Percentiles rank a stretch among this genome's conserved stretches.
Evolutionary conservation across 2,113 vertebrate species (phyloP).

Genomic region (Mionectes macconnelli): DNA sequence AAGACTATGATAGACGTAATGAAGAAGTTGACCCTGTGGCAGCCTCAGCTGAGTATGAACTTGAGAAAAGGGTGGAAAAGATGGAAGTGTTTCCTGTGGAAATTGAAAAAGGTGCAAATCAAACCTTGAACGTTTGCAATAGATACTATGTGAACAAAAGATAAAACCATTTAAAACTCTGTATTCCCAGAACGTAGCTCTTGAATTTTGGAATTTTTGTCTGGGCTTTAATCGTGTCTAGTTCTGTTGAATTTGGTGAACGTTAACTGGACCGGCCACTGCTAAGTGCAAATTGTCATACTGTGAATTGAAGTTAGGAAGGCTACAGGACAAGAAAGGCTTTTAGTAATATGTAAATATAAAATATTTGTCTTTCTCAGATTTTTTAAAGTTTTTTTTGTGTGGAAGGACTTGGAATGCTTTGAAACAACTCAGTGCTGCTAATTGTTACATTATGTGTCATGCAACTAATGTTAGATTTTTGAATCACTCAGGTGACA

Average conservation of each 20-base stretch:
- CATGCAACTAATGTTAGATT: not conserved
- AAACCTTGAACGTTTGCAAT: not conserved
- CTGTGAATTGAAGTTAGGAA: not conserved
- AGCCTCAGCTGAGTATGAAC: slow-evolving; percentile 90
- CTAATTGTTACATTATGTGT: not conserved
- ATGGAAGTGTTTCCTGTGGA: slow-evolving; percentile 94
- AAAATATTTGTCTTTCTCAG: not conserved
- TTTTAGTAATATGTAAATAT: not conserved
- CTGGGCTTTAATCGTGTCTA: not conserved
- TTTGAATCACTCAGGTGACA: slow-evolving; percentile 77
- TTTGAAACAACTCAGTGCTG: not conserved
- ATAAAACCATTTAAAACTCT: not conserved
- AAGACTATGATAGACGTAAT: slow-evolving; percentile 90
- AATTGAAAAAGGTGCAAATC: slow-evolving; percentile 85
- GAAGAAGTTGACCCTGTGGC: slow-evolving; percentile 92
- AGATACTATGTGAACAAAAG: not conserved
- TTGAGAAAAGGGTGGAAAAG: slow-evolving; percentile 94
- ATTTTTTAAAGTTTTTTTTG: not conserved
- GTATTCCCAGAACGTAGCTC: not conserved
- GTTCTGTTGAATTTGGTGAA: not conserved
- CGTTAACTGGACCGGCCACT: not conserved
- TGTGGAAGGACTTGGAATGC: not conserved
- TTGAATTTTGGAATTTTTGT: not conserved
- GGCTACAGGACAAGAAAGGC: not conserved
- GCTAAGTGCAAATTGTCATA: not conserved